phyloP scores from a whole-genome alignment of 2,113 vertebrate species.

The Carassius gibelio region DNA sequence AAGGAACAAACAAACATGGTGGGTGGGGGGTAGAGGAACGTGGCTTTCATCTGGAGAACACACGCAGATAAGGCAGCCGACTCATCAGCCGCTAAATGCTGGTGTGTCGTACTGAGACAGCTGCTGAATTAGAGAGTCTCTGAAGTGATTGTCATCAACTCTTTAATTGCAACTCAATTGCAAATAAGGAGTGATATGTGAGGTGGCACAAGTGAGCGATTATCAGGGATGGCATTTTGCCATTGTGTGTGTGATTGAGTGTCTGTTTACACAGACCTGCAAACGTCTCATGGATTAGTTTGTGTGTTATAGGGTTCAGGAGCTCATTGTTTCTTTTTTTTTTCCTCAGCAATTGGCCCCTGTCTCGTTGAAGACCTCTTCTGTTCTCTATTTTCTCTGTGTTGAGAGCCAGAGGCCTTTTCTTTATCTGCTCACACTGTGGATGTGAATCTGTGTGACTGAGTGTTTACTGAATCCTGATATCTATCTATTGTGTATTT shows the following conservation, averaged over 20 bases:
- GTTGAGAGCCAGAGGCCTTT: not conserved
- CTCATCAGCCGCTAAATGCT: conserved; percentile 66
- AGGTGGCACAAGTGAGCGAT: conserved; percentile 47
- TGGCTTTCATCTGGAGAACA: conserved; percentile 72
- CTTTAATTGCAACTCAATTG: conserved; percentile 67
- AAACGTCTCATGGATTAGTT: conserved; percentile 51
- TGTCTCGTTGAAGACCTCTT: no score
- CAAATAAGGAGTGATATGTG: conserved; percentile 61
- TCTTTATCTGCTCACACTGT: not conserved
- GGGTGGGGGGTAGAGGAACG: conserved; percentile 55
- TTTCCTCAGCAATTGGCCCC: conserved; percentile 75
- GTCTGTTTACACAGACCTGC: conserved; percentile 51
- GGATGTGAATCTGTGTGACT: conserved; percentile 25
- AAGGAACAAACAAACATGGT: conserved; percentile 68
- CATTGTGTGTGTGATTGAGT: conserved; percentile 27
- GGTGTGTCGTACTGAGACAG: conserved; percentile 55
- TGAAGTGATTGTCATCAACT: conserved; percentile 63
- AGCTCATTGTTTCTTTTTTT: conserved; percentile 82
- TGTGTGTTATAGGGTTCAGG: conserved; percentile 58
- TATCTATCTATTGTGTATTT: no score
- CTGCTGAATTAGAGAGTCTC: conserved; percentile 67
- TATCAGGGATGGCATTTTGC: not conserved
- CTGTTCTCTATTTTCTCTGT: not conserved
- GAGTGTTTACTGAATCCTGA: conserved; percentile 42
- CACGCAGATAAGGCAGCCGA: conserved; percentile 62